These are phyloP conservation scores for Limonius californicus DNA, from an alignment of 1,140 invertebrate species.

Conservation along the genomic window DNA sequence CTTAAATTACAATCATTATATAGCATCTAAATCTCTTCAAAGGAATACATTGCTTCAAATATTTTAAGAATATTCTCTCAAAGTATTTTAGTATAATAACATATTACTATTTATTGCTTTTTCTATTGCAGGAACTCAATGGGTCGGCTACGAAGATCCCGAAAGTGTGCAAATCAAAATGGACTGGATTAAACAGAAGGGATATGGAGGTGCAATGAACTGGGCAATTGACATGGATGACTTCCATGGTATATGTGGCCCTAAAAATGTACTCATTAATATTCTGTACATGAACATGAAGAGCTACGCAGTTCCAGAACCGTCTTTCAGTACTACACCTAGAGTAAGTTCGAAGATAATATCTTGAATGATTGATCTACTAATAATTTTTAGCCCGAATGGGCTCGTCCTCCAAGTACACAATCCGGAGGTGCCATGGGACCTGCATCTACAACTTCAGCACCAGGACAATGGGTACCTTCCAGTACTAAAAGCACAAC, in stretches of 20 bases:
- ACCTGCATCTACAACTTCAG: conserved; percentile 33
- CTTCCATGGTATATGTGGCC: conserved; percentile 72
- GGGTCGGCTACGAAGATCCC: conserved; percentile 88
- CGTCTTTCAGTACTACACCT: conserved; percentile 62
- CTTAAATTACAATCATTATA: no score
- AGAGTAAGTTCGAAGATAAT: conserved; percentile 50
- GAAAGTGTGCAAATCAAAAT: conserved; percentile 81
- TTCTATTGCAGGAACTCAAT: conserved; percentile 62
- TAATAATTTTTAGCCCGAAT: conserved; percentile 63
- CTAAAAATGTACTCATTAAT: conserved; percentile 66
- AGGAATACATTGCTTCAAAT: no score
- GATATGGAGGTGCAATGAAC: conserved; percentile 82
- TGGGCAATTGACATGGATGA: conserved; percentile 91
- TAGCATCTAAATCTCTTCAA: no score
- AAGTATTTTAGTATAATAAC: no score
- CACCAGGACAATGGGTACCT: conserved; percentile 24
- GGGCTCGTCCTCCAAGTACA: conserved; percentile 65
- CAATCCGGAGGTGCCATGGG: conserved; percentile 40
- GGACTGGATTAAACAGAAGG: conserved; percentile 76
- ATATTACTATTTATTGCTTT: no score
- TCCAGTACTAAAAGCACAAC: conserved; percentile 42
- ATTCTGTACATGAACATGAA: conserved; percentile 71
- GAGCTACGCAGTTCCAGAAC: conserved; percentile 68
- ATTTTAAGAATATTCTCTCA: no score
- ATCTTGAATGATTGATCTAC: background rate